phyloP scores from a whole-genome alignment of 2,113 vertebrate species.

The Oreochromis spilurus region DNA sequence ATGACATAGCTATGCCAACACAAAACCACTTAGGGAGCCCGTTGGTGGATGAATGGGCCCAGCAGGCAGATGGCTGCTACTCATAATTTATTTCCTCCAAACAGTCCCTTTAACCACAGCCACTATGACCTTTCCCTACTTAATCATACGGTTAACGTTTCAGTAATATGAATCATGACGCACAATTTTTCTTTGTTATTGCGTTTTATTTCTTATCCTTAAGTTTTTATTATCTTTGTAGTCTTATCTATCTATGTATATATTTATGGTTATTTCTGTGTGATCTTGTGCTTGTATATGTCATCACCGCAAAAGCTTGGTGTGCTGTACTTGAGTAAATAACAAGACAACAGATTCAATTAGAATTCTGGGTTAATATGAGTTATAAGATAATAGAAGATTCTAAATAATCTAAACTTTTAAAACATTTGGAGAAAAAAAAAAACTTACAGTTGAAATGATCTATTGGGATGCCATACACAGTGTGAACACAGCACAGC shows the following conservation, averaged over 20 bases:
- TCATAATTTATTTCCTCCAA: not conserved
- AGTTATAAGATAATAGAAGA: not conserved
- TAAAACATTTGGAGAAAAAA: not conserved
- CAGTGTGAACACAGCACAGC: not conserved
- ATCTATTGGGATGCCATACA: not conserved
- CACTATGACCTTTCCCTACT: not conserved
- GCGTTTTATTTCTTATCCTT: not conserved
- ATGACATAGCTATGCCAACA: not conserved
- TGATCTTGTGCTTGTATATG: not conserved
- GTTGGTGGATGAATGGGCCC: not conserved
- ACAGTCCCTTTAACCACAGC: not conserved
- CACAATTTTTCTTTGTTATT: not conserved
- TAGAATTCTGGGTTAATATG: not conserved
- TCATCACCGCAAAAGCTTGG: not conserved
- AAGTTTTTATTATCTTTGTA: not conserved
- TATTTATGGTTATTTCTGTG: not conserved
- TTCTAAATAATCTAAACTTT: not conserved
- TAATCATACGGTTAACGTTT: not conserved
- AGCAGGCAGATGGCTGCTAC: not conserved
- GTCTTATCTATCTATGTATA: not conserved
- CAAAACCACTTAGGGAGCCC: not conserved
- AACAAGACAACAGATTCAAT: not conserved
- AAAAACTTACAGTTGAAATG: not conserved
- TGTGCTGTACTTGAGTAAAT: not conserved
- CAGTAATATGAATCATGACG: not conserved